Evolutionary conservation across 2,113 vertebrate species (phyloP).

Genomic region (Riparia riparia): DNA sequence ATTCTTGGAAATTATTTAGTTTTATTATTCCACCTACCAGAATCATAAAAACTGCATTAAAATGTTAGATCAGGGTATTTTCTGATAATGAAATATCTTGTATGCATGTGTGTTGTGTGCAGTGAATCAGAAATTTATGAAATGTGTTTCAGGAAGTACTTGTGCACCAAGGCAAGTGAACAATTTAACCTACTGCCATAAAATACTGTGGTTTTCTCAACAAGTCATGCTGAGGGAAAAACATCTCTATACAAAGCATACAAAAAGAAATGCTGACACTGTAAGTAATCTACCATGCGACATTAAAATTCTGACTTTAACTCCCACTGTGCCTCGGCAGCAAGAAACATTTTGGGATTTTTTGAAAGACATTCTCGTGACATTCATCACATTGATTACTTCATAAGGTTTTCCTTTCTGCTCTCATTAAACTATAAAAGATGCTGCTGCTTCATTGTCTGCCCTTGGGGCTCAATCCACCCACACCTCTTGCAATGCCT

Average conservation of each 20-base stretch:
- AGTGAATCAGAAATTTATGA: background rate
- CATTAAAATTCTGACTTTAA: background rate
- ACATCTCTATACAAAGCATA: background rate
- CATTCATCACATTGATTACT: background rate
- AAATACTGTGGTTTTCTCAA: background rate
- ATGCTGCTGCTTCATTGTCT: background rate
- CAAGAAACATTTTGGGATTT: background rate
- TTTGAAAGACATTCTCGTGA: background rate
- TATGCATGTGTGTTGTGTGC: background rate
- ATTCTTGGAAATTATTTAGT: background rate
- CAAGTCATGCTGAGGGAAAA: background rate
- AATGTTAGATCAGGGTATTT: background rate
- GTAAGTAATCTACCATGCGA: background rate
- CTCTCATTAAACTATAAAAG: fast-evolving
- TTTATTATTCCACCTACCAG: background rate
- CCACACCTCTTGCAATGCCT: background rate
- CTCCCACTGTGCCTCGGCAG: background rate
- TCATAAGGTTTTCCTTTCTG: background rate
- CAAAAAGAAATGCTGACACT: background rate
- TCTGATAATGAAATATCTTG: background rate
- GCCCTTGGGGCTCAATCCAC: background rate
- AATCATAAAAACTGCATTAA: background rate
- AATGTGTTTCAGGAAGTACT: background rate
- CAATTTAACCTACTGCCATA: background rate
- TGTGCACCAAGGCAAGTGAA: background rate